Evolutionary conservation across 2,797 vertebrate species (phyloP), one percentile per base, ranked within the genome.

Genomic region (Anguilla megastoma): DNA sequence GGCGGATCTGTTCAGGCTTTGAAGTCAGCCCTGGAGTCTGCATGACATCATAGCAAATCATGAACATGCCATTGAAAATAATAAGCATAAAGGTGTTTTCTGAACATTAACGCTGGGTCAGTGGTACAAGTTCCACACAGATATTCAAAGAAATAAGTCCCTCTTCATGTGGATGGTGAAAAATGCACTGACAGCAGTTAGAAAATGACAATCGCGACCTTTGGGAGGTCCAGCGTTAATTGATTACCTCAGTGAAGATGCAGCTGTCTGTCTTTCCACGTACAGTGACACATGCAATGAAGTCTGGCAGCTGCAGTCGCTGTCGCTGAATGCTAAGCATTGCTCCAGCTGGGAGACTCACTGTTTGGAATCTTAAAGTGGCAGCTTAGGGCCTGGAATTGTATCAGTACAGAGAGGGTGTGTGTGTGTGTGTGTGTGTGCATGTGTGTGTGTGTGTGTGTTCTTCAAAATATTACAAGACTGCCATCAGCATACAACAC

Each of bases 261-360:
- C 24, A 2, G 27, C 24, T 71, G 66, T 71, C 66, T 71, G 27
- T 71, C 66, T 71, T 27, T 27, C 66, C n/a, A 12, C 30, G 66
- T 71, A 71, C 27, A 30, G 66, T 71, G 66, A 71, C 66, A 71
- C 7, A 45, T 45, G 66, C n/a, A 71, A 7, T 71, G 66, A 71
- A 71, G 66, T 30, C n/a, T 71, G 66, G 24, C 66, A 27, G 66
- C 27, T 27, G 66, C 66, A 12, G n/a, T 7, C 24, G 7, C 66
- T 27, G 66, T 71, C 66, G n/a, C 66, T 71, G 66, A 71, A 71
- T 71, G 66, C 66, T 71, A 71, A 71, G 30, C n/a, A 27, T 27
- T 7, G n/a, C n/a, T 27, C 27, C 66, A 27, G 66, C 66, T 71
- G 66, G 6, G 66, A 27, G 66, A 71, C 5, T 71, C 66, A 71